Conservation (phyloP, 2,888 invertebrate species). For the Sialis fuliginosa region DNA sequence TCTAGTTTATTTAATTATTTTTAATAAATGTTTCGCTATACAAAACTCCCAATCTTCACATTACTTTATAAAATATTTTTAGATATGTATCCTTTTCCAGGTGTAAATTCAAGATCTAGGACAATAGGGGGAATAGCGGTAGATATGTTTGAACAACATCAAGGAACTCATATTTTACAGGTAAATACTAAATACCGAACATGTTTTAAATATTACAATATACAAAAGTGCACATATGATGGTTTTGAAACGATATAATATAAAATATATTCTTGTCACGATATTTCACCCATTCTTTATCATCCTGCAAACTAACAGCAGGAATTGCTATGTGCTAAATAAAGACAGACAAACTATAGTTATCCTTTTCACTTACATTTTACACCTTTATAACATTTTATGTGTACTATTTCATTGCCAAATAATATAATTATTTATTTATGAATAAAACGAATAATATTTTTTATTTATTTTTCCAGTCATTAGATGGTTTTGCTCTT, state of each 20-base stretch:
- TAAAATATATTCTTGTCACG: slow-evolving; percentile 16
- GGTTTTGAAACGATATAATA: no score
- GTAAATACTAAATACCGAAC: slow-evolving; percentile 28
- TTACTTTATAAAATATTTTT: background rate
- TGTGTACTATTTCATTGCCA: background rate
- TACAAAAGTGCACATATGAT: background rate
- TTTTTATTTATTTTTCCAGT: slow-evolving; percentile 34
- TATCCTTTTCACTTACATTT: no score
- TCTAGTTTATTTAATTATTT: background rate
- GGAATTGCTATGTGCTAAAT: no score
- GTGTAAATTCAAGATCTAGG: slow-evolving; percentile 52
- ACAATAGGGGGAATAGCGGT: slow-evolving; percentile 56
- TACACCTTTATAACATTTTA: no score
- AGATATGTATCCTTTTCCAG: slow-evolving; percentile 32
- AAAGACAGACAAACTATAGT: no score
- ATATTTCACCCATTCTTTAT: slow-evolving; percentile 27
- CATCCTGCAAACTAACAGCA: no score
- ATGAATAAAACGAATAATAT: background rate
- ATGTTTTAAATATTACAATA: background rate
- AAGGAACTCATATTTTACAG: slow-evolving; percentile 95
- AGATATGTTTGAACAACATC: slow-evolving; percentile 89
- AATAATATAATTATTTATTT: background rate
- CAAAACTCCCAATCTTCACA: background rate
- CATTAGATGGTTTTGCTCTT: slow-evolving; percentile 94
- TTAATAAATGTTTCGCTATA: background rate